These are phyloP conservation scores for Netelia melanura DNA, from an alignment of 2,888 invertebrate species.

Conservation along the genomic window DNA sequence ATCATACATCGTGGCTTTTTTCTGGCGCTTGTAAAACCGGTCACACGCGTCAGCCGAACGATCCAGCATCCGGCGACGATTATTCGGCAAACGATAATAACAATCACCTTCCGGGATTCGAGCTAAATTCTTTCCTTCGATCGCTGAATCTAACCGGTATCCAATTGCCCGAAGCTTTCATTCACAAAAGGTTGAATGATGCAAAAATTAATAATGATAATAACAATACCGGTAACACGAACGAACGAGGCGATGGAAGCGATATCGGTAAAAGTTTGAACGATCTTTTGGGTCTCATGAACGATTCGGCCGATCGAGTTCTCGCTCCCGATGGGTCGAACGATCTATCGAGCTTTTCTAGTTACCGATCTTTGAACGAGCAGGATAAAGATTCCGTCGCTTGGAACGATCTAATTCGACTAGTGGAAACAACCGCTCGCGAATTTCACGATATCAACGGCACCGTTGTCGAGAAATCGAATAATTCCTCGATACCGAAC, in stretches of 20 bases:
- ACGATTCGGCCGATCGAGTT: constrained; percentile 58
- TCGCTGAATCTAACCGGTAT: constrained; percentile 59
- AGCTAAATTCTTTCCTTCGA: constrained; percentile 65
- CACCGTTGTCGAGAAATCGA: not conserved
- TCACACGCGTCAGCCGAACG: constrained; percentile 21
- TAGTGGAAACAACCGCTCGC: constrained; percentile 59
- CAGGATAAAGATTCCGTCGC: constrained; percentile 38
- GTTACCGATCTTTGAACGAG: constrained; percentile 52
- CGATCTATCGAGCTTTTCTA: constrained; percentile 47
- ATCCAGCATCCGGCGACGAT: constrained; percentile 22
- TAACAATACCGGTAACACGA: not conserved
- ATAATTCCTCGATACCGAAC: not conserved
- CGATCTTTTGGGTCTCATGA: constrained; percentile 50
- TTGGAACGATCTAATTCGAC: constrained; percentile 55
- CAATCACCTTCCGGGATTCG: constrained; percentile 22
- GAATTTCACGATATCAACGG: constrained; percentile 53
- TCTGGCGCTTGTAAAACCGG: constrained; percentile 33
- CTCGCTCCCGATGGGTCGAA: constrained; percentile 11
- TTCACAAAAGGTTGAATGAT: not conserved
- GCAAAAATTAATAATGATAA: not conserved
- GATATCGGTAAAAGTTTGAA: constrained; percentile 39
- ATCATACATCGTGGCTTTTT: constrained; percentile 64
- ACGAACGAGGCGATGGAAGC: not conserved
- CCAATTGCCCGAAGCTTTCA: constrained; percentile 48
- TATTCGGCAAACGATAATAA: constrained; percentile 18